A percentile compares a stretch with the other conserved stretches of the same genome.
Evolutionary conservation across 1,140 invertebrate species (phyloP).

Genomic region (Zaprionus inermis): DNA sequence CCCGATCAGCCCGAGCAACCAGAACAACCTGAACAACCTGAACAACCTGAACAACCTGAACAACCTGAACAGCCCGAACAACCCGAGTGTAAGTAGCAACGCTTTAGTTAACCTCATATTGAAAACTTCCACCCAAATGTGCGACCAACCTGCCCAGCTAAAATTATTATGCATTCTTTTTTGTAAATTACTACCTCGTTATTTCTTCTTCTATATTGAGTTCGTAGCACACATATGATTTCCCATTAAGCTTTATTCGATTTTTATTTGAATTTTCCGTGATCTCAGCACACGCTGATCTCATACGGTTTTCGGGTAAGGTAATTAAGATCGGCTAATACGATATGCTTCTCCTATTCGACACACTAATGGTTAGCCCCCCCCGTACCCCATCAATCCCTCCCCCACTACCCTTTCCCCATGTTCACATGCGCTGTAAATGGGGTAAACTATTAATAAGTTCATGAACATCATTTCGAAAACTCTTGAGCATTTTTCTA

Average conservation of each 20-base stretch:
- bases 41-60: too few species aligned
- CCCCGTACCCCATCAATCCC: background rate
- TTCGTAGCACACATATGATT: background rate
- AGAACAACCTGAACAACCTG: too few species aligned
- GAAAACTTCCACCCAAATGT: too few species aligned
- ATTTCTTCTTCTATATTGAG: background rate
- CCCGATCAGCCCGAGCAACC: slow-evolving; percentile 7
- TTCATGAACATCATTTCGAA: slow-evolving; percentile 8
- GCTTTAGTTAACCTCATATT: background rate
- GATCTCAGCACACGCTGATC: slow-evolving; percentile 43
- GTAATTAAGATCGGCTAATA: slow-evolving; percentile 8
- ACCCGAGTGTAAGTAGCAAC: slow-evolving; percentile 1
- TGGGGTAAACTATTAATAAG: slow-evolving; percentile 3
- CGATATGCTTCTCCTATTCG: background rate
- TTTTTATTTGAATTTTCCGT: slow-evolving; percentile 13
- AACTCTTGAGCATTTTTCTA: slow-evolving; percentile 2
- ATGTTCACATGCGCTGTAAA: background rate
- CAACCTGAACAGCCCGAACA: background rate
- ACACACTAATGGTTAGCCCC: background rate
- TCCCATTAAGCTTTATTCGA: background rate
- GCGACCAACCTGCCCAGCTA: background rate
- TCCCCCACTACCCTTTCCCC: background rate
- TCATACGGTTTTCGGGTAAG: slow-evolving; percentile 23
- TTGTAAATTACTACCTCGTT: too few species aligned
- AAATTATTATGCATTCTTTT: slow-evolving; percentile 1